Evolutionary conservation across 92 coral and sea anemone species (phyloP).

Genomic region (Ricordea florida): DNA sequence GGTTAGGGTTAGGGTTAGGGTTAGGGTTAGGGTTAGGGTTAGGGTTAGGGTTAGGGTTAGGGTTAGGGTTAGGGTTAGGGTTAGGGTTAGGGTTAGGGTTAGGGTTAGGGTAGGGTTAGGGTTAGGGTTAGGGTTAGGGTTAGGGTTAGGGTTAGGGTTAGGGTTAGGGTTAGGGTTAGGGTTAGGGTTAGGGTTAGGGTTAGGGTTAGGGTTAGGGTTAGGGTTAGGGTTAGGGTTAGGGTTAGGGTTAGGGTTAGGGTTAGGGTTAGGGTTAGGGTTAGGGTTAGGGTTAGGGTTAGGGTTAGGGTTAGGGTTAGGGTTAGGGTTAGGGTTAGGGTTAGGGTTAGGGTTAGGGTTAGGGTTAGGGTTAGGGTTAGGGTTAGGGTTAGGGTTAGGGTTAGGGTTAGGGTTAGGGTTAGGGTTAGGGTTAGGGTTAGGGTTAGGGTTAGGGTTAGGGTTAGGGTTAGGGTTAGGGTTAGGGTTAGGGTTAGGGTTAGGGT

Average conservation of each 20-base stretch:
- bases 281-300: constrained; percentile 66
- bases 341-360: constrained; percentile 38
- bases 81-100: constrained; percentile 19
- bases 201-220: constrained; percentile 22
- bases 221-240: constrained; percentile 24
- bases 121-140: constrained; percentile 42
- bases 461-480: constrained; percentile 40
- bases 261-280: constrained; percentile 68
- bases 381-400: constrained; percentile 21
- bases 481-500: constrained; percentile 46
- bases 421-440: constrained; percentile 18
- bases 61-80: constrained; percentile 40
- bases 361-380: constrained; percentile 33
- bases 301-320: constrained; percentile 59
- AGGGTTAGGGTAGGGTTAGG: no score
- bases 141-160: constrained; percentile 48
- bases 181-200: constrained; percentile 24
- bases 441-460: constrained; percentile 28
- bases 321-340: constrained; percentile 62
- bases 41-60: constrained; percentile 1
- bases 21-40: constrained; percentile 7
- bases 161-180: constrained; percentile 49
- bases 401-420: constrained; percentile 36
- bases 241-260: constrained; percentile 60
- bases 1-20: constrained; percentile 25